Evolutionary conservation across 2,888 invertebrate species (phyloP), one percentile per base, ranked within the genome.

Genomic region (Heterodera filipjevi): DNA sequence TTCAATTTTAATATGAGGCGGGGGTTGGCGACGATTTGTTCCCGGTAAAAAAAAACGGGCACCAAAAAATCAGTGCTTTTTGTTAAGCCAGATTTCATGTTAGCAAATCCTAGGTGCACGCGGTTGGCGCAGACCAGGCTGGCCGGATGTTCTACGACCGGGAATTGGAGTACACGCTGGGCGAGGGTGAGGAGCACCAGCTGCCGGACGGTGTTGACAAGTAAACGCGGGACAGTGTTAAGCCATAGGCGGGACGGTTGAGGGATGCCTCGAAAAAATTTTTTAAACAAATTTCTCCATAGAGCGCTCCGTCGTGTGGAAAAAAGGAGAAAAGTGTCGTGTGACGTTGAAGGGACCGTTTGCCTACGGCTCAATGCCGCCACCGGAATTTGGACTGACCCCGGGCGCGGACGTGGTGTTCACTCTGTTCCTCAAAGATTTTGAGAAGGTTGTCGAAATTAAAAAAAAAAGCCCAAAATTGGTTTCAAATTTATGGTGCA

Each of bases 191-290:
- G n/a, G 53, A 83, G 66, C 72, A 79, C 74, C 93, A 93, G 80
- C 90, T 98, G 44, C 92, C 94, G 53, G 92, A 93, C 76, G 97
- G 96, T 16, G 90, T 96, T 19, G 95, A 96, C 73, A 73, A 73
- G 73, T 73, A 27, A 27, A 32, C 64, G 27, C 22, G 44, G 44
- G 44, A 44, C 44, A 44, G 44, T 12, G 12, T 44, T 44, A n/a
- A n/a, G n/a, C 44, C 44, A 49, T 16, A 16, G 49, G 49, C 49
- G 49, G 2, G 8, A 44, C 44, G n/a, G n/a, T n/a, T n/a, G n/a
- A n/a, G n/a, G n/a, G n/a, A n/a, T n/a, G n/a, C n/a, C n/a, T n/a
- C n/a, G n/a, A n/a, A n/a, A n/a, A n/a, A n/a, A n/a, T n/a, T n/a
- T n/a, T n/a, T n/a, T n/a, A n/a, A n/a, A n/a, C n/a, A n/a, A n/a